These are phyloP conservation scores for Elephantulus edwardii DNA, from an alignment of 2,113 vertebrate species.

Conservation along the genomic window DNA sequence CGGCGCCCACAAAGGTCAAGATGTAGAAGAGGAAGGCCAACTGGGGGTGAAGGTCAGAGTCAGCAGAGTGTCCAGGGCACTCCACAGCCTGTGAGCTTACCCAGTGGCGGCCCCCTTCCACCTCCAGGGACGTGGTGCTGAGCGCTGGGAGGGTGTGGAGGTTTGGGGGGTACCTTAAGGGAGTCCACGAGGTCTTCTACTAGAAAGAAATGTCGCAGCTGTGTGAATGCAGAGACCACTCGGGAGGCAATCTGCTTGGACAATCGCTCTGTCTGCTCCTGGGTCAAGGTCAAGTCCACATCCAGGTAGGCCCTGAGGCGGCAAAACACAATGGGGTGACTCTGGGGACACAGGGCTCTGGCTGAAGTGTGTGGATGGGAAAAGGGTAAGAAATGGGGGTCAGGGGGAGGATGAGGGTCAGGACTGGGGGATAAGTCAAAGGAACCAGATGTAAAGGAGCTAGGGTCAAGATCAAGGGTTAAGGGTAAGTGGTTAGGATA, in stretches of 20 bases:
- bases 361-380: neutral
- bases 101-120: neutral
- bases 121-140: neutral
- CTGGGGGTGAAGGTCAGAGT: constrained; percentile 76
- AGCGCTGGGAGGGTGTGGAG: neutral
- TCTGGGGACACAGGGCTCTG: neutral
- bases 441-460: neutral
- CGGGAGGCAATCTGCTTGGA: constrained; percentile 84
- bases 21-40: constrained; percentile 91
- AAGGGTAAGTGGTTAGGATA: neutral
- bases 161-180: constrained; percentile 86
- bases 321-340: neutral
- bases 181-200: constrained; percentile 91
- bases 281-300: constrained; percentile 86
- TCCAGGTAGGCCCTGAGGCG: constrained; percentile 87
- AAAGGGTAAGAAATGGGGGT: neutral
- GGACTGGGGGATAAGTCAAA: neutral
- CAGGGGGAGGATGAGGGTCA: neutral
- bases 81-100: neutral
- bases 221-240: constrained; percentile 76
- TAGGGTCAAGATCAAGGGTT: neutral
- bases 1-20: constrained; percentile 90
- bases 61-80: neutral
- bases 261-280: constrained; percentile 85
- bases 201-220: constrained; percentile 89